Evolutionary conservation across 2,113 vertebrate species (phyloP).

Genomic region (Oncorhynchus tshawytscha): DNA sequence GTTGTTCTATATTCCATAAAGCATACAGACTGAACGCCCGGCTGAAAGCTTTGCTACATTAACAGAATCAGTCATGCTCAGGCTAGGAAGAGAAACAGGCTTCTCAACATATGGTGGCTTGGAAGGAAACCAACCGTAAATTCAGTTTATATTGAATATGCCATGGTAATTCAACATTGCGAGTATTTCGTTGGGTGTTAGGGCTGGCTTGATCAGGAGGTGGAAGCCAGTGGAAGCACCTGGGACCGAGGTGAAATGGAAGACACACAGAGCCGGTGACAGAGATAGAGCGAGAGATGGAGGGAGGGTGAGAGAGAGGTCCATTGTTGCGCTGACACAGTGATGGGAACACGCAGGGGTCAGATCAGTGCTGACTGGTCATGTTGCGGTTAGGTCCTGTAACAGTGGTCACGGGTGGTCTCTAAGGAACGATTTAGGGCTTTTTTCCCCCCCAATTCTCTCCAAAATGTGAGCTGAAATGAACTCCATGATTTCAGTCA

Average conservation of each 20-base stretch:
- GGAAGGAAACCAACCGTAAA: constrained; percentile 61
- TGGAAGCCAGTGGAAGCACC: constrained; percentile 43
- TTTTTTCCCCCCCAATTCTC: no score
- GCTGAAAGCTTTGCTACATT: constrained; percentile 63
- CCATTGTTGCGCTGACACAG: background rate
- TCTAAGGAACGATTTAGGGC: background rate
- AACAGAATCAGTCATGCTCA: constrained; percentile 67
- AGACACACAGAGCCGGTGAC: constrained; percentile 16
- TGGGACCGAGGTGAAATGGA: constrained; percentile 43
- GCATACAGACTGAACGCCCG: constrained; percentile 34
- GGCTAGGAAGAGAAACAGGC: constrained; percentile 32
- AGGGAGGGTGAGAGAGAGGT: background rate
- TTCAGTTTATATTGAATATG: constrained; percentile 69
- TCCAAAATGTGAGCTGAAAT: background rate
- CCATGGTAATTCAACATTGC: constrained; percentile 60
- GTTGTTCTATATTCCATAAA: constrained; percentile 1
- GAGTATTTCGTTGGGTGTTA: constrained; percentile 62
- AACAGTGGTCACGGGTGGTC: constrained; percentile 1
- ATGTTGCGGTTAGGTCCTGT: background rate
- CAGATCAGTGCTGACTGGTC: background rate
- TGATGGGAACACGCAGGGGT: constrained; percentile 2
- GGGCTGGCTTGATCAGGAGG: constrained; percentile 52
- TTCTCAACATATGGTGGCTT: constrained; percentile 64
- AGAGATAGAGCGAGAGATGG: constrained; percentile 20
- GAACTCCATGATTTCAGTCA: background rate